Base-by-base conservation (phyloP, 2,888 invertebrate species). In the Eristalis arbustorum region DNA sequence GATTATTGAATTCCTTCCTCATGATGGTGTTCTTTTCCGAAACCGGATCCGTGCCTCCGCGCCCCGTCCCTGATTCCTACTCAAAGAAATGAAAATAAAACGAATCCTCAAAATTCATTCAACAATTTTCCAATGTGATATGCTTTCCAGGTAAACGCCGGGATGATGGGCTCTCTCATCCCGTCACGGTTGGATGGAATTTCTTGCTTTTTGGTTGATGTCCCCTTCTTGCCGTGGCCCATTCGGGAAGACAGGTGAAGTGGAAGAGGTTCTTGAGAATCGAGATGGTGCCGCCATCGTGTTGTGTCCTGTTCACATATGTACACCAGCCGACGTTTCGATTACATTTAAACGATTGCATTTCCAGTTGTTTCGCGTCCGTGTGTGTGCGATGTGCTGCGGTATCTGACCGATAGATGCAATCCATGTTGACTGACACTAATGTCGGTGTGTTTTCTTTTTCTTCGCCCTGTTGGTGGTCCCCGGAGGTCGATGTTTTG, bases 51-150 rank as follows among this genome's bases (percentile, higher is more conserved):
- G 1, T 1, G 8, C 31, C 31, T 10, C 25, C 25, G 3, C 31
- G 8, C 31, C 34, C 42, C 25, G 18, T 28, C 62, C 68, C 62
- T 18, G 6, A 23, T 34, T 66, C 37, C 66, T n/a, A n/a, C 71
- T 76, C 34, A 57, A 75, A 22, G 25, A 69, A 69, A 71, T 69
- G 40, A 61, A 69, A 66, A 37, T 37, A 34, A 40, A 75, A 31
- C 23, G 14, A 67, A 42, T 18, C 42, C 37, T 22, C 64, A 14
- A 76, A n/a, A 79, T 80, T 84, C 84, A 84, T 84, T 84, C 84
- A 80, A 11, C 72, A 66, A 75, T 79, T 79, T 73, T 18, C 75
- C 49, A 49, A 49, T 49, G 49, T 64, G 68, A 72, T 76, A 67
- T 68, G 71, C 69, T 74, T 57, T 40, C 67, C 28, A 72, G 71